A percentile compares a stretch with the other conserved stretches of the same genome.
Conservation (phyloP, 2,888 invertebrate species). For the Thysanoteuthis rhombus region DNA sequence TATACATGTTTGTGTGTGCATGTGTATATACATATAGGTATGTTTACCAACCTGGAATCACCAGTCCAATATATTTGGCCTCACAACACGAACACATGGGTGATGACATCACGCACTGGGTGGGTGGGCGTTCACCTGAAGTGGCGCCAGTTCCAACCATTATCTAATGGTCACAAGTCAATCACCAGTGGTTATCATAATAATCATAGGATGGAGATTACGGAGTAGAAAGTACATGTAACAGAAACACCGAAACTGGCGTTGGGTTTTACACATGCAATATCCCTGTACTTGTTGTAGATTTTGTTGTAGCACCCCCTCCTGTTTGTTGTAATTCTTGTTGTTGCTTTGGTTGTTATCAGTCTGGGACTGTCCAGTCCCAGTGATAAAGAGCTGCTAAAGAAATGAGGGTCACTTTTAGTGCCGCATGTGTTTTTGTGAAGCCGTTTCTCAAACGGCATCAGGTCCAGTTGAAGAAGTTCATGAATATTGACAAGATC, state of each 20-base stretch:
- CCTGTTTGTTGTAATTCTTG: neutral
- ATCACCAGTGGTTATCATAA: slow-evolving; percentile 12
- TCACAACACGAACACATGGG: slow-evolving; percentile 12
- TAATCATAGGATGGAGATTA: neutral
- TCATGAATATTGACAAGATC: slow-evolving; percentile 12
- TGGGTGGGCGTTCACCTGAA: slow-evolving; percentile 12
- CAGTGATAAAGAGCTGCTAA: too few relatives aligned
- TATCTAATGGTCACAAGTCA: neutral
- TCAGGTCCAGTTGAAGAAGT: neutral
- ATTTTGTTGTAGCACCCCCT: neutral
- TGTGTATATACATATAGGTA: neutral
- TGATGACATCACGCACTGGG: slow-evolving; percentile 12
- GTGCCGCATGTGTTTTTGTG: neutral
- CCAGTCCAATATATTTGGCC: slow-evolving; percentile 12
- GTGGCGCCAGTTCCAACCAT: slow-evolving; percentile 12
- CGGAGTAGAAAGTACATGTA: neutral
- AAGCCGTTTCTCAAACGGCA: neutral
- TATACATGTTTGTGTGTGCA: neutral
- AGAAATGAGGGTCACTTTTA: slow-evolving; percentile 12
- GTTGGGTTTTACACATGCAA: neutral
- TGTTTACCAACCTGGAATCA: slow-evolving; percentile 12
- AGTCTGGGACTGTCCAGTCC: slow-evolving; percentile 12
- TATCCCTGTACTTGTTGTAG: neutral
- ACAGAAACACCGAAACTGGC: neutral
- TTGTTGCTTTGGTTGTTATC: neutral